Base-by-base conservation (phyloP, 2,888 invertebrate species). In the Ferrisia virgata region DNA sequence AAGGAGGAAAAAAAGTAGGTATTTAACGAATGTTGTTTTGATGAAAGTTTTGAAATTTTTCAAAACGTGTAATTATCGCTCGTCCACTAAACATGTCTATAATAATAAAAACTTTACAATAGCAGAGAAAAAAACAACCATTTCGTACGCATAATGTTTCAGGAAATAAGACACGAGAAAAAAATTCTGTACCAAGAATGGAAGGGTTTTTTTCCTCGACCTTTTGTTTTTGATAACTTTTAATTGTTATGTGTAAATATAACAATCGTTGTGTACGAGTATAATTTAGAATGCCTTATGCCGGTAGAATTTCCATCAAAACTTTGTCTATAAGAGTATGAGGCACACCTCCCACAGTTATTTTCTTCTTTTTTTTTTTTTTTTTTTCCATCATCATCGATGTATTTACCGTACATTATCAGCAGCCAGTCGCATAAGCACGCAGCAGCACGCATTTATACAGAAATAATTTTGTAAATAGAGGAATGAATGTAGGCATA, bases 401-500 rank as follows among this genome's bases (percentile, higher is more conserved):
- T n/a, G n/a, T n/a, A n/a, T n/a, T n/a, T n/a, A n/a, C n/a, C n/a
- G n/a, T n/a, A n/a, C n/a, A n/a, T 43, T 15, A 43, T n/a, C 47
- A n/a, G 18, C n/a, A 18, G 47, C 47, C n/a, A n/a, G n/a, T n/a
- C n/a, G n/a, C n/a, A n/a, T n/a, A 47, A 18, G 47, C 47, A 5
- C 72, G 5, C 3, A 22, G 33, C 58, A 64, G 18, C 36, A 33
- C 33, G 72, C 33, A 72, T 33, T 33, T 13, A 28, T 72, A 33
- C n/a, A 72, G 15, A 18, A 72, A 72, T 72, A 72, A 72, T 72
- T 72, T 36, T 72, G 72, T 72, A 72, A 72, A 72, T 33, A 72
- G 72, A 72, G 72, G 18, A 64, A 64, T 64, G 64, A 64, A 64
- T 64, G 64, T 15, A 72, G 72, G 72, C 72, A 72, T n/a, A n/a